These are phyloP conservation scores for Nomada goodeniana DNA, from an alignment of 2,888 invertebrate species.

Conservation along the genomic window DNA sequence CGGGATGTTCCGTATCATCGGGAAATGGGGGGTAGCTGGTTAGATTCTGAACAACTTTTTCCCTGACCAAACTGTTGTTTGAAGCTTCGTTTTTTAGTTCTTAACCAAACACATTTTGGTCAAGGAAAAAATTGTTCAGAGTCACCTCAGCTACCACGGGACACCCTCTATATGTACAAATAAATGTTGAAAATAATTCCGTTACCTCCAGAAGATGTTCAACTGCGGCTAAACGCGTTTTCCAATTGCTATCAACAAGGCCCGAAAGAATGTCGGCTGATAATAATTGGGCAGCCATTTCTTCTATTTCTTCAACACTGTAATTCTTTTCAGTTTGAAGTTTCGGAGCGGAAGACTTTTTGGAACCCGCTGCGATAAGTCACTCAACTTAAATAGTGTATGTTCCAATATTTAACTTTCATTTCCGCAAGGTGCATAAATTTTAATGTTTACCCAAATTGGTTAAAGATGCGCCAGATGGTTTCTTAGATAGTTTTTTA, in stretches of 20 bases:
- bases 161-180: not conserved
- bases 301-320: conserved; percentile 91
- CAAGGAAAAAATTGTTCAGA: too few species aligned
- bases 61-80: too few species aligned
- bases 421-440: not conserved
- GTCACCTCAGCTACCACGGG: too few species aligned
- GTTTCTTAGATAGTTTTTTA: conserved; percentile 82
- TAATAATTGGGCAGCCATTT: conserved; percentile 89
- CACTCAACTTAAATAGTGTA: conserved; percentile 59
- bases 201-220: conserved; percentile 88
- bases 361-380: conserved; percentile 78
- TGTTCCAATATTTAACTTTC: not conserved
- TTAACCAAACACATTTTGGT: too few species aligned
- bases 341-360: conserved; percentile 80
- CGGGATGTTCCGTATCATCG: too few species aligned
- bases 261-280: conserved; percentile 88
- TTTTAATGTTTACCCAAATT: conserved; percentile 67
- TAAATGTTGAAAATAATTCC: not conserved
- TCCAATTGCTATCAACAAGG: conserved; percentile 93
- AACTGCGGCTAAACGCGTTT: conserved; percentile 90
- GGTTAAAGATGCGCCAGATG: conserved; percentile 71
- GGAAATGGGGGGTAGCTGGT: too few species aligned
- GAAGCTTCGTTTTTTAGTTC: too few species aligned
- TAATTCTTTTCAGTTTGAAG: conserved; percentile 87
- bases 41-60: too few species aligned